These are phyloP conservation scores for Labeo calbasu DNA, from an alignment of 2,797 vertebrate species.

Conservation along the genomic window DNA sequence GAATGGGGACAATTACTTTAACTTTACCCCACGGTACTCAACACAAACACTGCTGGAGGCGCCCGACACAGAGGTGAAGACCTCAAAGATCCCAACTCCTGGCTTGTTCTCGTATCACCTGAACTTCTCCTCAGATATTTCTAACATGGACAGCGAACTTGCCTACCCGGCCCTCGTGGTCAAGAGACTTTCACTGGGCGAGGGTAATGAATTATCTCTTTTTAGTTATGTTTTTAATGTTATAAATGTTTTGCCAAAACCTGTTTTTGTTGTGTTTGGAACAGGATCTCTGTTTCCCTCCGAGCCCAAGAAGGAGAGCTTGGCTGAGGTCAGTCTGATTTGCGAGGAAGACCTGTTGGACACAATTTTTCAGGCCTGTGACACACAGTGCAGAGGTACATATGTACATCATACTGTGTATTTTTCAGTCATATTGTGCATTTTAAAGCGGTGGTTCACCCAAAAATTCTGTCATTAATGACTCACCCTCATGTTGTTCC, in stretches of 20 bases:
- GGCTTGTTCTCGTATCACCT: constrained; percentile 72
- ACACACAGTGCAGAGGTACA: constrained; percentile 82
- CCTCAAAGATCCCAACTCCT: constrained; percentile 35
- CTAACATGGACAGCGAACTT: constrained; percentile 67
- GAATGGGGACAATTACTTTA: constrained; percentile 64
- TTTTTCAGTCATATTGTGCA: background rate
- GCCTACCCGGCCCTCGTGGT: constrained; percentile 73
- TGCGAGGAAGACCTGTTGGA: constrained; percentile 87
- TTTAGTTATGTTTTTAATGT: background rate
- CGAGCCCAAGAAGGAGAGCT: constrained; percentile 64
- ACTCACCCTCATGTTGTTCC: no score
- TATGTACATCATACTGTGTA: background rate
- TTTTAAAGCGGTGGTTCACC: background rate
- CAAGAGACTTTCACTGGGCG: constrained; percentile 77
- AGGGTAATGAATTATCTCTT: constrained; percentile 65
- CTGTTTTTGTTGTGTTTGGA: background rate
- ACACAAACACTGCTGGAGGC: constrained; percentile 44
- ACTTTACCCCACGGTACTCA: constrained; percentile 58
- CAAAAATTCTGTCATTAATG: no score
- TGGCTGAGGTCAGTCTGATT: constrained; percentile 76
- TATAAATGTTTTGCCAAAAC: background rate
- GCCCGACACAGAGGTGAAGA: background rate
- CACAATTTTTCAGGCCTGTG: constrained; percentile 85
- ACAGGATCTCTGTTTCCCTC: constrained; percentile 58
- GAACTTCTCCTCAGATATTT: constrained; percentile 67